phyloP scores from a whole-genome alignment of 1,140 invertebrate genomes.

The Ericerus pela region DNA sequence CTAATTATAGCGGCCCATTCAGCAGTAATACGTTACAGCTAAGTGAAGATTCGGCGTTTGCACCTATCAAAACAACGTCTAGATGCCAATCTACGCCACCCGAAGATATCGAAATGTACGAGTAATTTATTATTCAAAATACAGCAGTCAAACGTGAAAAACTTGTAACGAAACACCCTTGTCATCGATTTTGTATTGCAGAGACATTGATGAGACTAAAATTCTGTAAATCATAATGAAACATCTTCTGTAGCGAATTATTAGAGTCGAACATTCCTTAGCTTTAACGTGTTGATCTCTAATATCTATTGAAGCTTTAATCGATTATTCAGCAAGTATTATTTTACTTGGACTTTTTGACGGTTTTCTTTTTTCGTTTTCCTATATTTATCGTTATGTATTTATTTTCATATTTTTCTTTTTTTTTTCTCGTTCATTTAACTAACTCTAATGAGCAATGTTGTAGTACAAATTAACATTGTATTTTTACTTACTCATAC shows the following conservation, averaged over 20 bases:
- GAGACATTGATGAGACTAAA: background rate
- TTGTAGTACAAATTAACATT: no score
- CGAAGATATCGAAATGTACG: background rate
- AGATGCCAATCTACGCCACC: background rate
- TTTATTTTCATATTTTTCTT: no score
- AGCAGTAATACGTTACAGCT: background rate
- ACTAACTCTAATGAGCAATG: no score
- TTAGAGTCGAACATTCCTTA: background rate
- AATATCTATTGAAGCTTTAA: slow-evolving; percentile 1
- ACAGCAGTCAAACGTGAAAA: no score
- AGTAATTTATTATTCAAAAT: background rate
- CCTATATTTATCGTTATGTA: no score
- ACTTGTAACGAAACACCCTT: no score
- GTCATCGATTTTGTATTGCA: background rate
- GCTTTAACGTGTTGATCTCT: slow-evolving; percentile 6
- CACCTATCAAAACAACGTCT: background rate
- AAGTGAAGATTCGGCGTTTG: slow-evolving; percentile 3
- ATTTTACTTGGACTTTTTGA: no score
- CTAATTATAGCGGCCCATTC: background rate
- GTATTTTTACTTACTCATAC: no score
- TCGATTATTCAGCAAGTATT: no score
- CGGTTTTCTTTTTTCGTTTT: no score
- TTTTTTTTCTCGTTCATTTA: no score
- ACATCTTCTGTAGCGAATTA: background rate
- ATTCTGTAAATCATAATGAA: background rate